Percentiles rank a stretch among this genome's conserved stretches.
phyloP scores from a whole-genome alignment of 2,888 invertebrate species.

The Coronaproctus castanopsis region DNA sequence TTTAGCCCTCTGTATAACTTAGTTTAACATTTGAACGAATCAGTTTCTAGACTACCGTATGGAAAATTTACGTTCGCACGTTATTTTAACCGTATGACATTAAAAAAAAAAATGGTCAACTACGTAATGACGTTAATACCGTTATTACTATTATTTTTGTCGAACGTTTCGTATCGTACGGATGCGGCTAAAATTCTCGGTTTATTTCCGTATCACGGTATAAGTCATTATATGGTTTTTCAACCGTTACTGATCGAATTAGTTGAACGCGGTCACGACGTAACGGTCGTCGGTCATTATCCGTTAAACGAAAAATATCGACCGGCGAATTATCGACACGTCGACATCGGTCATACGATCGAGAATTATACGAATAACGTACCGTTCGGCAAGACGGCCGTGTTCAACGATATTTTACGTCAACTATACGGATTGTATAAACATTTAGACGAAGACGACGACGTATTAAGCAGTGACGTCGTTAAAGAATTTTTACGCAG shows the following conservation, averaged over 20 bases:
- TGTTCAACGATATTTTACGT: not conserved
- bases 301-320: not conserved
- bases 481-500: not conserved
- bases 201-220: constrained; percentile 14
- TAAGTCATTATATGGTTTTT: not conserved
- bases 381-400: not conserved
- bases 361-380: not conserved
- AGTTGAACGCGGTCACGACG: not conserved
- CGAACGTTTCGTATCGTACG: no score
- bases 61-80: no score
- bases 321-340: constrained; percentile 10
- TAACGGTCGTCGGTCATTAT: not conserved
- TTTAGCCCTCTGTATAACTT: no score
- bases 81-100: no score
- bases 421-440: not conserved
- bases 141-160: no score
- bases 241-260: constrained; percentile 1
- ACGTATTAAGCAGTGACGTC: not conserved
- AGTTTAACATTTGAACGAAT: no score
- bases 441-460: not conserved
- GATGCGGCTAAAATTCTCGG: constrained; percentile 12
- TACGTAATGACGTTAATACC: no score
- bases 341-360: constrained; percentile 3
- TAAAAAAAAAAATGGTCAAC: no score
- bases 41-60: no score